Conservation (phyloP, 2,797 vertebrate species). For the Aeoliscus strigatus region DNA sequence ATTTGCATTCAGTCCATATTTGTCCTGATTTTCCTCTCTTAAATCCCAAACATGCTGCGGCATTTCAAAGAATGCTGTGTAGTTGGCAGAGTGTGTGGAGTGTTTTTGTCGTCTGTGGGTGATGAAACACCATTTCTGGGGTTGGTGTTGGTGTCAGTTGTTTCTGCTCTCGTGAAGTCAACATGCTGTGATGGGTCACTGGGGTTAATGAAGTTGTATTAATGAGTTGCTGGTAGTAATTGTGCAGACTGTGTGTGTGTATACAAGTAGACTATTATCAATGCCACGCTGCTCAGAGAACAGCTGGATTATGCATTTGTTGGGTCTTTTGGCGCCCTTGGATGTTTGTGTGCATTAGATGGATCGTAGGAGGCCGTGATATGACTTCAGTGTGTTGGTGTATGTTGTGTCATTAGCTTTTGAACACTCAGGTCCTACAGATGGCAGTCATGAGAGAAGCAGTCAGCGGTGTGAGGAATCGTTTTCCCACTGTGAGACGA, state of each 20-base stretch:
- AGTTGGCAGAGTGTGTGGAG: slow-evolving; percentile 1
- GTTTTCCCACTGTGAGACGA: slow-evolving; percentile 25
- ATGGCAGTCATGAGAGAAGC: slow-evolving; percentile 48
- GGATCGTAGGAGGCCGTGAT: slow-evolving; percentile 5
- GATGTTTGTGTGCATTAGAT: slow-evolving; percentile 10
- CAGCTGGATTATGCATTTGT: slow-evolving; percentile 10
- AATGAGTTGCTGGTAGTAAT: slow-evolving; percentile 4
- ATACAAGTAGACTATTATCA: slow-evolving; percentile 1
- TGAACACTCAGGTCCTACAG: slow-evolving; percentile 37
- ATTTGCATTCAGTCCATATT: slow-evolving; percentile 51
- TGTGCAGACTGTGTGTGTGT: not conserved
- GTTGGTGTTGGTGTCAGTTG: slow-evolving; percentile 20
- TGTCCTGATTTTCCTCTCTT: slow-evolving; percentile 15
- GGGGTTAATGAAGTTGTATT: slow-evolving; percentile 17
- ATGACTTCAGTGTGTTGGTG: slow-evolving; percentile 16
- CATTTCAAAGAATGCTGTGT: slow-evolving; percentile 6
- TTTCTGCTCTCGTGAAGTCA: slow-evolving; percentile 22
- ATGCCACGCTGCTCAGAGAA: slow-evolving; percentile 2
- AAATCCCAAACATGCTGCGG: slow-evolving; percentile 13
- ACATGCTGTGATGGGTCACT: slow-evolving; percentile 16
- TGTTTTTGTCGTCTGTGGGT: slow-evolving; percentile 24
- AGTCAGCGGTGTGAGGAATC: slow-evolving; percentile 12
- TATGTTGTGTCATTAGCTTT: slow-evolving; percentile 25
- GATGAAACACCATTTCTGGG: slow-evolving; percentile 30
- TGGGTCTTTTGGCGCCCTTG: slow-evolving; percentile 13